Base-by-base conservation (phyloP, 64 coral and sea anemone genomes). In the Montipora sp. region DNA sequence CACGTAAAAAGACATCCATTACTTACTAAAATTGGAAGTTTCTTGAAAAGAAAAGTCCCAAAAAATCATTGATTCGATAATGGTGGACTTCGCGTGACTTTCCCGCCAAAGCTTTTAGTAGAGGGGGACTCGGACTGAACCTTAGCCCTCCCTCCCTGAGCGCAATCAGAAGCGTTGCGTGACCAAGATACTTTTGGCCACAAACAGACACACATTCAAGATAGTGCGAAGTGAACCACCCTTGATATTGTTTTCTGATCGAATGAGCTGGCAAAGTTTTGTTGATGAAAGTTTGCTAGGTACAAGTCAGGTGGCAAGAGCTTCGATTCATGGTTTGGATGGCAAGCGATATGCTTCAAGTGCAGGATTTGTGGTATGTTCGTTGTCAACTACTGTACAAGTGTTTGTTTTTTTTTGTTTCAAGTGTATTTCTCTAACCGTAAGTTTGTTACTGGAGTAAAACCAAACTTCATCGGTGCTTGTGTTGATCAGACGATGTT, bases 201-300 rank as follows among this genome's bases (percentile, higher is more conserved):
- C 6, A 11, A 7, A 57, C 53, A 11, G 6, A 57, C 53, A 57
- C 11, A 36, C 36, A 36, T n/a, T n/a, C 36, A 36, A 36, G 36
- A 14, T 24, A 45, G 47, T 78, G 13, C 24, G 19, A 88, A 82
- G 15, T 11, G 68, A 45, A 16, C 50, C 43, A 12, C 43, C n/a
- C 36, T 36, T 36, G 14, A 77, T 76, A 68, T 27, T n/a, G 2
- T 36, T 24, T 5, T 67, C 36, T 88, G 71, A 65, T 82, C 82
- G 61, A 50, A 98, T 98, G 96, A 95, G 88, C 89, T 98, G 96
- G 96, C 96, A 98, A 80, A 95, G 91, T 80, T 96, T 98, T 91
- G 87, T 98, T 23, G 96, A 98, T 89, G 96, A 98, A 43, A 96
- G 94, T 89, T 55, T 98, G 48, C 73, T 98, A 55, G 96, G 96